Conservation (phyloP, 64 coral and sea anemone species). For the Montipora sp. region DNA sequence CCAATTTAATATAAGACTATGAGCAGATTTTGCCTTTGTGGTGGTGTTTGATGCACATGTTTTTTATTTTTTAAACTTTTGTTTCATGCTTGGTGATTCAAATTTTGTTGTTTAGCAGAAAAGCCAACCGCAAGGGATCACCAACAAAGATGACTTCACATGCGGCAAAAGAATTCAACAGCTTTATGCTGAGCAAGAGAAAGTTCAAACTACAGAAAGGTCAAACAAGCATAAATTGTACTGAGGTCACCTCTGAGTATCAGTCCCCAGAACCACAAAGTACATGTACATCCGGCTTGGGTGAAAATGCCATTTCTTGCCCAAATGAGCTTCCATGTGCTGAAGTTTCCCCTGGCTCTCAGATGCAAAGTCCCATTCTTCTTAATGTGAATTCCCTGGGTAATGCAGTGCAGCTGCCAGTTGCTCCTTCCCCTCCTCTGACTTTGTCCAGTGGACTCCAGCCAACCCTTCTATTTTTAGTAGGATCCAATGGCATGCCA, state of each 20-base stretch:
- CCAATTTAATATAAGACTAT: no score
- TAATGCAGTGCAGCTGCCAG: not conserved
- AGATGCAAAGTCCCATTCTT: not conserved
- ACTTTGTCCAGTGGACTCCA: conserved; percentile 16
- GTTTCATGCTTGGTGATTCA: not conserved
- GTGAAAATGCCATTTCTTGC: not conserved
- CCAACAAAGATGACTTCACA: conserved; percentile 60
- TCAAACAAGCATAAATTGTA: not conserved
- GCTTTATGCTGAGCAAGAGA: conserved; percentile 51
- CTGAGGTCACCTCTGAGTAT: not conserved
- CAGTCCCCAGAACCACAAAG: not conserved
- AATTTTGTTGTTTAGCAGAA: conserved; percentile 21
- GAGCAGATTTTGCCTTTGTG: not conserved
- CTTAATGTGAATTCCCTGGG: conserved; percentile 5
- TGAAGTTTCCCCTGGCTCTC: not conserved
- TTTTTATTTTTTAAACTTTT: not conserved
- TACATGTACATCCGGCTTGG: no score
- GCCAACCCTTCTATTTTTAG: conserved; percentile 52
- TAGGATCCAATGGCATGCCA: conserved; percentile 10
- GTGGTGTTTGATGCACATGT: not conserved
- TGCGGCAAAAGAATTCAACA: conserved; percentile 48
- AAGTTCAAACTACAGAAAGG: conserved; percentile 1
- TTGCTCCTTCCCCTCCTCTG: not conserved
- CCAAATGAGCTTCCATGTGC: not conserved
- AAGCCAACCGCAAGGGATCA: conserved; percentile 38